Evolutionary conservation across 2,888 invertebrate genomes (phyloP), one percentile per base, ranked within the genome.

Genomic region (Ichneumoninae sp.): DNA sequence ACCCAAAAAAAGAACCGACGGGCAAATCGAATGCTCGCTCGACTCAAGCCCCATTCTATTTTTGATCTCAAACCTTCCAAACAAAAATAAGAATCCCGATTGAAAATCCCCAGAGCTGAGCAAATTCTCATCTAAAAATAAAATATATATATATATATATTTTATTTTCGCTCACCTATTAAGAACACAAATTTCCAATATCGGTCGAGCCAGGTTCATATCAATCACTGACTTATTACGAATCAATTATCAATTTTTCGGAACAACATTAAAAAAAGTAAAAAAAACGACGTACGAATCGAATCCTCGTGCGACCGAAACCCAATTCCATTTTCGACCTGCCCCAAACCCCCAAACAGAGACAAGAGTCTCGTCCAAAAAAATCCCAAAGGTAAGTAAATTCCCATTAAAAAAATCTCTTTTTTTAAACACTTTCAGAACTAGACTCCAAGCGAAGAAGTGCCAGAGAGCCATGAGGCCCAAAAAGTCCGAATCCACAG

Each of bases 401-500:
- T 33, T 33, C 6, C 6, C 33, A 6, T 33, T 0, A 33, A 33
- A 33, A 33, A 30, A 30, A 30, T 7, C 5, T 36, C 0, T 0
- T 8, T 8, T 36, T 36, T 36, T 36, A 44, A 47, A 47, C 3
- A 47, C 4, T 47, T 4, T 47, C 44, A 4, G 44, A 47, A 47
- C 16, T 16, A 47, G 16, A 0, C 5, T 47, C 16, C 13, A 47
- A 47, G 3, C 16, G 26, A 26, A 13, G 0, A 40, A 44, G 22
- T 66, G 19, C 8, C 22, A 33, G 44, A 57, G 73, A 54, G 69
- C 66, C 81, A 75, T 84, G 44, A 57, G 76, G 70, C 73, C 66
- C 81, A 75, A 85, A 85, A 81, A 83, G 81, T 80, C 81, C 83
- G 84, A 79, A 79, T 81, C 84, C 86, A 78, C 78, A 81, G 85